Evolutionary conservation across 2,113 vertebrate genomes (phyloP), one percentile per base, ranked within the genome.

Genomic region (Misgurnus mizolepis): DNA sequence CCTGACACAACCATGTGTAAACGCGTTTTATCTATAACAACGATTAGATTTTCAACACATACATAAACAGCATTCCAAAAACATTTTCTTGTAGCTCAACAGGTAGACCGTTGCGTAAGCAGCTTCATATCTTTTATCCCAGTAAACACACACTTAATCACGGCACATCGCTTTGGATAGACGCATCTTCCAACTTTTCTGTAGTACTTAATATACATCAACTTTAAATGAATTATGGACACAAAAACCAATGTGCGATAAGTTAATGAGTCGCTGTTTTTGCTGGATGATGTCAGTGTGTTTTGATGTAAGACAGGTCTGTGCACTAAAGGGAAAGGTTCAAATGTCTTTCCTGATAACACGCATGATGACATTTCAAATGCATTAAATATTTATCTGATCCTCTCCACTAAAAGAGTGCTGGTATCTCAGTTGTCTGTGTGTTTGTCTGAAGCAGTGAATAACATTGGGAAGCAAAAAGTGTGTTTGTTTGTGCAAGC

Each of bases 311-410:
- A 64, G 22, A 49, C 22, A 34, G 27, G 27, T 34, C 27, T 9
- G 22, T n/a, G 41, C 43, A 49, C 43, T 75, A 7, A 27, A 43
- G 73, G 18, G 40, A 58, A 58, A 49, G 68, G 53, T 55, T 53
- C 68, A 71, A 71, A 55, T 71, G 27, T 6, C 17, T 75, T 58
- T 75, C 60, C 60, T 64, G 73, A 64, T 75, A 64, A 75, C 73
- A 75, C 86, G 81, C 78, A 81, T 73, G 79, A 78, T 86, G 86
- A 82, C 86, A 88, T 80, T 88, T 45, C 49, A 61, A 75, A 45
- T 49, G 73, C 73, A 75, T 75, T 64, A 82, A 74, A 86, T 68
- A 88, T 87, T 86, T 76, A 84, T 82, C 64, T 86, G 86, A 87
- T 83, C 79, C 79, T 84, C 79, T 53, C 74, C 60, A 70, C 68